Evolutionary conservation across 2,797 vertebrate species (phyloP).

Genomic region (Danio kyathit): DNA sequence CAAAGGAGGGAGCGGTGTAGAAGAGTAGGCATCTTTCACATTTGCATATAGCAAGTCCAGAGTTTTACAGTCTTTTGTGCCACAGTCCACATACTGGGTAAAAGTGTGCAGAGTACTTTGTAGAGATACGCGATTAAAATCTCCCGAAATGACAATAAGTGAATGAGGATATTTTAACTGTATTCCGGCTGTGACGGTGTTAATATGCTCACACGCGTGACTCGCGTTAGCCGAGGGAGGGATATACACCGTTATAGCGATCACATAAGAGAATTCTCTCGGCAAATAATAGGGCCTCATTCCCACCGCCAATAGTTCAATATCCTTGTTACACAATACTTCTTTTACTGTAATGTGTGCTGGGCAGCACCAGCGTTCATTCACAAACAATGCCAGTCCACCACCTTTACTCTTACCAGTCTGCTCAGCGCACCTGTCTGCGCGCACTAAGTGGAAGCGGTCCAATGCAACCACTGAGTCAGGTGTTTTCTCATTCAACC

Average conservation of each 20-base stretch:
- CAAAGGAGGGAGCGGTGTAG: background rate
- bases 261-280: background rate
- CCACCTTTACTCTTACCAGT: constrained; percentile 11
- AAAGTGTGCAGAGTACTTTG: background rate
- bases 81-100: constrained; percentile 13
- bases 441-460: background rate
- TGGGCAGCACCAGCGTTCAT: background rate
- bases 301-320: background rate
- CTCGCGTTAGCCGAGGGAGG: too few relatives aligned
- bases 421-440: background rate
- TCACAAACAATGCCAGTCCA: background rate
- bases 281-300: background rate
- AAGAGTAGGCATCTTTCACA: constrained; percentile 13
- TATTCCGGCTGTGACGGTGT: background rate
- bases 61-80: constrained; percentile 8
- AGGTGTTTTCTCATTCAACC: background rate
- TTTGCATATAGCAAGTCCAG: too few relatives aligned
- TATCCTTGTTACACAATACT: background rate
- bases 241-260: too few relatives aligned
- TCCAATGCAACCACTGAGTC: background rate
- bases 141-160: background rate
- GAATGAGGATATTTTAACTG: background rate
- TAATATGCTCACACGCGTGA: too few relatives aligned
- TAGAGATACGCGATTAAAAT: constrained; percentile 13
- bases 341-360: background rate